A percentile compares a stretch with the other conserved stretches of the same genome.
Evolutionary conservation across 1,140 invertebrate species (phyloP).

Genomic region (Hyles vespertilio): DNA sequence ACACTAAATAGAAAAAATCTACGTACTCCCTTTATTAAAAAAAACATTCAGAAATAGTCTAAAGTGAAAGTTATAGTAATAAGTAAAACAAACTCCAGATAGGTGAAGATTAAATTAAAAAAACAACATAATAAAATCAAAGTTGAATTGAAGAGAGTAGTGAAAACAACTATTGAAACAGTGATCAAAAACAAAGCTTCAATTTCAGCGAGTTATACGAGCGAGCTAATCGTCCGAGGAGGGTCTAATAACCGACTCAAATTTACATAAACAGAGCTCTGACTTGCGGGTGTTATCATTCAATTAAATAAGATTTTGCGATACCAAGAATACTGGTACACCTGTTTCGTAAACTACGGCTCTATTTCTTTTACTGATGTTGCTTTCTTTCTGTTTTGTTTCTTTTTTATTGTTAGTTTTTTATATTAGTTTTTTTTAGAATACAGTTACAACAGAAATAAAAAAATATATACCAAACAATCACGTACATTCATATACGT

Average conservation of each 20-base stretch:
- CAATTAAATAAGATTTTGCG: slow-evolving; percentile 69
- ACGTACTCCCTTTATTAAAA: no score
- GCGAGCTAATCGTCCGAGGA: slow-evolving; percentile 48
- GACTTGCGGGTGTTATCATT: slow-evolving; percentile 71
- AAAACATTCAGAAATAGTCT: no score
- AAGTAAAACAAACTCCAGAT: no score
- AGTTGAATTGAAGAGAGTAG: not conserved
- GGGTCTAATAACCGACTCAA: slow-evolving; percentile 60
- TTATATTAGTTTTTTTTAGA: no score
- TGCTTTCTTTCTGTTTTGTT: not conserved
- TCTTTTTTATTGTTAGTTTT: no score
- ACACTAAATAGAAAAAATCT: no score
- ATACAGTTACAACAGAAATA: no score
- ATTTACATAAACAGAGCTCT: slow-evolving; percentile 67
- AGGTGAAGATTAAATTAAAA: not conserved
- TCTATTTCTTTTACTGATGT: slow-evolving; percentile 12
- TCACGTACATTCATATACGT: no score
- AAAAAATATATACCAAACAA: no score
- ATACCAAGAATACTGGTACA: slow-evolving; percentile 42
- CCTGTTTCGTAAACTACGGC: slow-evolving; percentile 29
- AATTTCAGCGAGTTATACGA: slow-evolving; percentile 16
- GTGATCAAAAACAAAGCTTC: slow-evolving; percentile 29
- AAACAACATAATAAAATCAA: not conserved
- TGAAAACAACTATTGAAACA: slow-evolving; percentile 24
- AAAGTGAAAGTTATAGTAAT: no score